Evolutionary conservation across 2,888 invertebrate species (phyloP).

Genomic region (Dicranocentrus wangi): DNA sequence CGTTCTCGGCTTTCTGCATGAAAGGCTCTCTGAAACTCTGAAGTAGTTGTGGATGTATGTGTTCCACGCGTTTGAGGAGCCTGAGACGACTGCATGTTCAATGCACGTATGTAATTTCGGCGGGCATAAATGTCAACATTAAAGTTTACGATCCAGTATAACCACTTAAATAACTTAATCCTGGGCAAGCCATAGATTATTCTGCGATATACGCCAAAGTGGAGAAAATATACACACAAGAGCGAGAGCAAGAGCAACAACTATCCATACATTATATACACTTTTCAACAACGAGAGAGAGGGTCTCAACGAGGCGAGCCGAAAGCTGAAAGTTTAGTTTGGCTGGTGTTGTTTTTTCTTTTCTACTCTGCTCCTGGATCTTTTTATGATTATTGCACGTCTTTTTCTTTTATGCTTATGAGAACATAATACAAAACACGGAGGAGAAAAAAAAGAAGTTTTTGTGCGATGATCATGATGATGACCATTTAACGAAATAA

Average conservation of each 20-base stretch:
- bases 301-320: slow-evolving; percentile 15
- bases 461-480: slow-evolving; percentile 38
- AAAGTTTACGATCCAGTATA: slow-evolving; percentile 70
- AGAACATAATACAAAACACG: slow-evolving; percentile 8
- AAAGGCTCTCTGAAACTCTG: too few relatives aligned
- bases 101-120: slow-evolving; percentile 63
- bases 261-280: slow-evolving; percentile 52
- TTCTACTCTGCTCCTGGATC: slow-evolving; percentile 42
- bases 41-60: too few relatives aligned
- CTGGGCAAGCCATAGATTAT: slow-evolving; percentile 60
- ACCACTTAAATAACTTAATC: slow-evolving; percentile 70
- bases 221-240: slow-evolving; percentile 7
- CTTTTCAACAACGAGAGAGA: slow-evolving; percentile 46
- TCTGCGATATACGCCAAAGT: slow-evolving; percentile 47
- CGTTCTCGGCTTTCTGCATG: too few relatives aligned
- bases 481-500: slow-evolving; percentile 56
- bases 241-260: not conserved
- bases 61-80: too few relatives aligned
- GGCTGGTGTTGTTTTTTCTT: slow-evolving; percentile 16
- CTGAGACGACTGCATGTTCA: slow-evolving; percentile 58
- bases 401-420: slow-evolving; percentile 44
- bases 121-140: slow-evolving; percentile 67
- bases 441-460: slow-evolving; percentile 39
- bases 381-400: slow-evolving; percentile 61
- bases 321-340: slow-evolving; percentile 7